These are phyloP conservation scores for Silurus lanzhouensis DNA, from an alignment of 2,797 vertebrate species.

Conservation along the genomic window DNA sequence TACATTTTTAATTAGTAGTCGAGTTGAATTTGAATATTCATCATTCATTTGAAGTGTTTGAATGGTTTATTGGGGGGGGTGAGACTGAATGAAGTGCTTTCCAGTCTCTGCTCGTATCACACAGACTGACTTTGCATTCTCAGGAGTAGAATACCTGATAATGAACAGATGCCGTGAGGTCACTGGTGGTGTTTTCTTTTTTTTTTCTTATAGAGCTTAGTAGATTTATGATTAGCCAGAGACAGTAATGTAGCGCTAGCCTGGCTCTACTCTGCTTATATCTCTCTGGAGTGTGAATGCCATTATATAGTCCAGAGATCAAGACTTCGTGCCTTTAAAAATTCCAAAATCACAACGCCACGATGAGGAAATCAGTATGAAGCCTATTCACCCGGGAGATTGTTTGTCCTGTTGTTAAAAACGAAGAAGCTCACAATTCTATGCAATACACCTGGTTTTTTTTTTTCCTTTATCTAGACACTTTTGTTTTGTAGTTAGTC, in stretches of 20 bases:
- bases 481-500: background rate
- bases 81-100: background rate
- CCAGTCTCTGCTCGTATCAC: background rate
- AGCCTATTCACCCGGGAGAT: background rate
- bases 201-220: slow-evolving; percentile 28
- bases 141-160: slow-evolving; percentile 72
- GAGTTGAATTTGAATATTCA: background rate
- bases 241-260: background rate
- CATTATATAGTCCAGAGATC: background rate
- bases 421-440: background rate
- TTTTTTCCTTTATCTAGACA: too few relatives aligned
- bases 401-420: background rate
- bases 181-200: slow-evolving; percentile 61
- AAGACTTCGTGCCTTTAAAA: background rate
- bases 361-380: background rate
- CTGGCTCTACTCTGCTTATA: background rate
- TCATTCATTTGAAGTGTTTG: background rate
- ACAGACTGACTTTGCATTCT: slow-evolving; percentile 53
- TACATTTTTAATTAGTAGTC: too few relatives aligned
- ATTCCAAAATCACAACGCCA: background rate
- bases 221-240: slow-evolving; percentile 22
- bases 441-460: background rate
- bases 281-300: slow-evolving; percentile 2
- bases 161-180: slow-evolving; percentile 69
- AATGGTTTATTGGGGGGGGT: background rate